Base-by-base conservation (phyloP, 1,140 invertebrate species). In the Mercenaria mercenaria region DNA sequence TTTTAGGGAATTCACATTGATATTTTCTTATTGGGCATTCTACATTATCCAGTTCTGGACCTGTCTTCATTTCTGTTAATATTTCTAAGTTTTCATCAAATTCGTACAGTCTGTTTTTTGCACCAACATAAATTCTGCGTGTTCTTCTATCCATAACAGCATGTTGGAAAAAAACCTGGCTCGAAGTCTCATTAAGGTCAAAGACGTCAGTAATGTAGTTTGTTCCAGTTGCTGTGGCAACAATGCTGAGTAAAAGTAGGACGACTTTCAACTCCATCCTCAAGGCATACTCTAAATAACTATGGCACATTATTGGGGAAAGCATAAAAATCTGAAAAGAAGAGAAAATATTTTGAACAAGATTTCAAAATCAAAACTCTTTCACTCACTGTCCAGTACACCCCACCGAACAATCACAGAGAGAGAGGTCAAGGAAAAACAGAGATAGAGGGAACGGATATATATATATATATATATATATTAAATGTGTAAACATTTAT, bases 21-120 rank as follows among this genome's bases (percentile, higher is more conserved):
- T 34, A 84, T 26, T 91, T 84, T 43, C 13, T 67, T 20, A 29
- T 39, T 20, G 97, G 97, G 96, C 98, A 98, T 96, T 99, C 97
- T 15, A 98, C 97, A 56, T 98, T 98, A 96, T 99, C 99, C 91
- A 98, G 97, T 94, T 98, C 97, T 3, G 99, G 99, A 0, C 99
- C 99, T 26, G 99, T 99, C 90, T 97, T 96, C 34, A 98, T 98
- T 41, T 97, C 97, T 92, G 98, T 97, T 37, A 98, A 97, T 39
- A 98, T 96, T 61, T 97, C 97, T 67, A 99, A 96, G 94, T 98
- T 97, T 10, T 98, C 97, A 26, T 98, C 98, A 23, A 99, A 97
- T 96, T 99, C 98, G 96, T 99, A 99, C 47, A 99, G 97, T 79
- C 97, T 97, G 96, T 99, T 99, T 13, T 99, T 98, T 52, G 98